Evolutionary conservation across 2,797 vertebrate species (phyloP).

Genomic region (Neosilurus hyrtlii): DNA sequence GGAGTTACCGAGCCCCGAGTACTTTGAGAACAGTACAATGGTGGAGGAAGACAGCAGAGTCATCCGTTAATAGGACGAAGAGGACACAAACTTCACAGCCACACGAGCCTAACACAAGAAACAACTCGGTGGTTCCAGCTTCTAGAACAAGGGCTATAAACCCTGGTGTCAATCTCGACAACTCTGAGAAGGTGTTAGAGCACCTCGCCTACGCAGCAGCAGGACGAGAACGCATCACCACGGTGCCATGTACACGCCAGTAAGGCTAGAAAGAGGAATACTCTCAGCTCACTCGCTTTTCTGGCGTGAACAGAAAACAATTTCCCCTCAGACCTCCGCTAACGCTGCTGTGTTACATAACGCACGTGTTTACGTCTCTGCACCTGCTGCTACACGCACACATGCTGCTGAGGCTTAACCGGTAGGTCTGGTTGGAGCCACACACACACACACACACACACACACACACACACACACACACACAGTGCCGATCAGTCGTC

Average conservation of each 20-base stretch:
- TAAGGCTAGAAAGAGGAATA: not conserved
- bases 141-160: not conserved
- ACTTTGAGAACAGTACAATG: not conserved
- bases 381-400: slow-evolving; percentile 18
- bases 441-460: not conserved
- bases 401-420: not conserved
- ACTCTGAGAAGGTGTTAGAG: not conserved
- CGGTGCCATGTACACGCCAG: no score
- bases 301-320: not conserved
- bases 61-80: not conserved
- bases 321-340: no score
- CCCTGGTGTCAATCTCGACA: not conserved
- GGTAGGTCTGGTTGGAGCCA: slow-evolving; percentile 8
- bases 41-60: not conserved
- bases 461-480: slow-evolving; percentile 1
- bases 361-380: not conserved
- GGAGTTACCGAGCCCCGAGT: not conserved
- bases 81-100: not conserved
- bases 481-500: not conserved
- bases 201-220: not conserved
- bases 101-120: not conserved
- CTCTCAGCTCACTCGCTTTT: not conserved
- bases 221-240: not conserved
- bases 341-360: not conserved
- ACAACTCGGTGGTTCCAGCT: not conserved